These are phyloP conservation scores for Erebia palarica DNA, from an alignment of 2,888 invertebrate species.

Conservation along the genomic window DNA sequence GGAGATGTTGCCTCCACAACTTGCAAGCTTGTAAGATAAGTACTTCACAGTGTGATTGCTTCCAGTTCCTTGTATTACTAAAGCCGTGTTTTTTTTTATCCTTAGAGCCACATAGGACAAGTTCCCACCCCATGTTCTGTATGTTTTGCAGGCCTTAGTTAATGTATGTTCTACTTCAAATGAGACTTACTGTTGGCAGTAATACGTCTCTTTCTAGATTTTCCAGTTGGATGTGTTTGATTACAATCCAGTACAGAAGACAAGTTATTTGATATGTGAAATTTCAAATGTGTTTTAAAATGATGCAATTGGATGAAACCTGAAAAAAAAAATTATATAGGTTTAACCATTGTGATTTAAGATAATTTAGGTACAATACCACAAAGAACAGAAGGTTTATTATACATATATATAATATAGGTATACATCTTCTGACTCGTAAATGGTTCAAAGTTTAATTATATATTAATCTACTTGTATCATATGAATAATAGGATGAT, in stretches of 20 bases:
- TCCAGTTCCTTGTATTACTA: too few relatives aligned
- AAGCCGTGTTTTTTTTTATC: too few relatives aligned
- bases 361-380: neutral
- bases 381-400: neutral
- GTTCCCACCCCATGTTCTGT: too few relatives aligned
- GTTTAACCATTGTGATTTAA: neutral
- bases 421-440: neutral
- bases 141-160: neutral
- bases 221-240: constrained; percentile 60
- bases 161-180: neutral
- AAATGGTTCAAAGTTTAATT: neutral
- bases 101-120: too few relatives aligned
- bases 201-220: constrained; percentile 61
- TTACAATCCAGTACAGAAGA: constrained; percentile 56
- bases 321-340: constrained; percentile 43
- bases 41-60: too few relatives aligned
- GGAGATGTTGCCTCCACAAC: too few relatives aligned
- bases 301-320: constrained; percentile 75
- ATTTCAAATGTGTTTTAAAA: constrained; percentile 64
- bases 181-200: constrained; percentile 61
- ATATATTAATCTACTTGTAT: neutral
- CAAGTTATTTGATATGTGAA: constrained; percentile 56
- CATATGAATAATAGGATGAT: constrained; percentile 12
- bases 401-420: neutral
- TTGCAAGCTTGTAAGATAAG: too few relatives aligned